Evolutionary conservation across 1,140 invertebrate genomes (phyloP), one percentile per base, ranked within the genome.

Genomic region (Branchinecta lindahli): DNA sequence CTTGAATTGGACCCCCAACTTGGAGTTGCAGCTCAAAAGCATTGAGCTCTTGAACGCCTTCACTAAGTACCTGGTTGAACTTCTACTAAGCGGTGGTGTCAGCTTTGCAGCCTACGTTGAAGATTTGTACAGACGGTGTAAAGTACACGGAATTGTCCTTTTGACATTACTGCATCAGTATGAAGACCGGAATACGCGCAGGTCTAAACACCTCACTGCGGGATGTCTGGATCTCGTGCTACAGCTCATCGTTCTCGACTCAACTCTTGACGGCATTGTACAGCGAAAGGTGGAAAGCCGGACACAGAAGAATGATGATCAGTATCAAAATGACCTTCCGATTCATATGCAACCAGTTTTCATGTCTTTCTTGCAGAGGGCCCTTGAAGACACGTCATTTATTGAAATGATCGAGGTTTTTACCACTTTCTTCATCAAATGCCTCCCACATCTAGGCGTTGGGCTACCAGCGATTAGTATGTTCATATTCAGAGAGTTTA

Each of bases 331-430:
- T 71, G 87, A 85, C 45, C 81, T 85, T 52, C 77, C 85, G 44
- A 87, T 91, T 72, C 85, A 88, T 46, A 86, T 90, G 75, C 91
- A 95, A 78, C 85, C 89, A 20, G 90, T 95, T 84, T 94, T 96
- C 76, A 78, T 93, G 20, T 85, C 88, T 33, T 88, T 89, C 65
- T 84, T 94, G 69, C 78, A 92, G 66, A 89, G 84, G 74, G 91
- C 91, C 18, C 80, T 94, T 61, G 52, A 12, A 12, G 52, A 61
- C 18, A 12, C 52, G 18, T 61, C 52, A 15, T 61, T 61, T 20
- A 61, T 15, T 15, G 12, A 15, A 15, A 61, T 15, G 12, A 15
- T 15, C 52, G 18, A 61, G 12, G 52, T 15, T 61, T 61, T 61
- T 61, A 20, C 18, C 18, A 15, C 52, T 1, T 61, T 61, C 18